Evolutionary conservation across 2,797 vertebrate species (phyloP), one percentile per base, ranked within the genome.

Genomic region (Sphenodon punctatus): DNA sequence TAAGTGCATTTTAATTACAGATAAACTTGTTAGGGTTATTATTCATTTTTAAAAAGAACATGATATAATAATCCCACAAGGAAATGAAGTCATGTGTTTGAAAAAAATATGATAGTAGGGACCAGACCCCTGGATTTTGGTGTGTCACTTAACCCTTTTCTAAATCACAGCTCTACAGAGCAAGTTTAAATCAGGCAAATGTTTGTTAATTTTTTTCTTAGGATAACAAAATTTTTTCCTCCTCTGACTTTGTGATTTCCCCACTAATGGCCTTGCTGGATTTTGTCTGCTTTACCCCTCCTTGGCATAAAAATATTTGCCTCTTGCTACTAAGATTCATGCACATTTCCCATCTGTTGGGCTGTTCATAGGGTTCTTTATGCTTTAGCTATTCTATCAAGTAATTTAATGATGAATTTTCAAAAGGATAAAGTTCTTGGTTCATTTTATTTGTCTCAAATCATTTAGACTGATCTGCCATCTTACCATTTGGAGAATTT

Each of bases 1-100:
- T 87, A 84, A 83, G 32, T 82, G 43, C n/a, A 81, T 48, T 48
- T 68, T 41, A 78, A 10, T 14, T 76, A 46, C 34, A 68, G 38
- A 15, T 78, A 80, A 61, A 39, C 8, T 64, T 85, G 22, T 32
- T 78, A 84, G 30, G 66, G 32, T 2, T 41, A 10, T 39, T 70
- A 30, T 15, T 34, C 61, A 63, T 75, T 79, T n/a, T 55, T 82
- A 75, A 43, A 20, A 34, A 6, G 53, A 67, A 70, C 60, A 15
- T 4, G 76, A 34, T 30, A 42, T 39, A 71, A 49, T 27, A 60
- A 30, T 49, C 32, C 16, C 19, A 84, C 3, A 20, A 51, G n/a
- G 36, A 84, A 48, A 8, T 63, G 15, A 64, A 69, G 15, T 71
- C 55, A 32, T 32, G 6, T 48, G 9, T 51, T 71, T 67, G 10